phyloP scores from a whole-genome alignment of 2,113 vertebrate genomes.

The Limanda limanda region DNA sequence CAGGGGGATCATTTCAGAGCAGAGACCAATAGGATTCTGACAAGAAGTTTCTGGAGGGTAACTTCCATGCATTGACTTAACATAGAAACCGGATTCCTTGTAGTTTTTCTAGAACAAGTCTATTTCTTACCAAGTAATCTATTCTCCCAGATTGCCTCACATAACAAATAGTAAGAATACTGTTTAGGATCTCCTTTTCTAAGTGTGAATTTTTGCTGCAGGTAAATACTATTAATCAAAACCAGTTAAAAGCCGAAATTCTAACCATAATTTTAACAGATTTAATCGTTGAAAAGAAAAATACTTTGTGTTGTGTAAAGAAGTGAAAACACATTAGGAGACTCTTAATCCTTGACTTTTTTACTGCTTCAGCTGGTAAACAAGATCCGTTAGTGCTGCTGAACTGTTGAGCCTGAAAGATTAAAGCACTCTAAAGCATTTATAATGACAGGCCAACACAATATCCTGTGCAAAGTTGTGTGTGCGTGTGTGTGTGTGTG shows the following conservation, averaged over 20 bases:
- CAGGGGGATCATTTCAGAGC: not conserved
- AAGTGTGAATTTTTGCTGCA: no score
- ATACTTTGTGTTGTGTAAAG: not conserved
- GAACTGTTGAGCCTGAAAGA: slow-evolving; percentile 24
- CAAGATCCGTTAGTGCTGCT: slow-evolving; percentile 27
- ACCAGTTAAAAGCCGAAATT: no score
- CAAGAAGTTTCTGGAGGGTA: not conserved
- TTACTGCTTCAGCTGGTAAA: slow-evolving; percentile 28
- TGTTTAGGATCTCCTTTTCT: no score
- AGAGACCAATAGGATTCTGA: no score
- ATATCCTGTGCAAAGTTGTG: slow-evolving; percentile 33
- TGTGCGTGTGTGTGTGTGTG: slow-evolving; percentile 15
- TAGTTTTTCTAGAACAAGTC: no score
- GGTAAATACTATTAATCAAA: no score
- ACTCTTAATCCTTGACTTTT: not conserved
- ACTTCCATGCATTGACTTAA: no score
- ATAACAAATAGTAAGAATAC: no score
- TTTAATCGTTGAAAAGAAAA: not conserved
- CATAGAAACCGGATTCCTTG: no score
- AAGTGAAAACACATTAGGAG: not conserved
- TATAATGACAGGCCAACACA: slow-evolving; percentile 34
- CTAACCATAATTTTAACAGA: not conserved
- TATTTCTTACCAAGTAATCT: no score
- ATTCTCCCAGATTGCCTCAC: no score
- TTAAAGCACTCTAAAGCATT: slow-evolving; percentile 20